phyloP scores from a whole-genome alignment of 37 sponge, comb jelly and placozoan genomes.

The Mnemiopsis leidyi region DNA sequence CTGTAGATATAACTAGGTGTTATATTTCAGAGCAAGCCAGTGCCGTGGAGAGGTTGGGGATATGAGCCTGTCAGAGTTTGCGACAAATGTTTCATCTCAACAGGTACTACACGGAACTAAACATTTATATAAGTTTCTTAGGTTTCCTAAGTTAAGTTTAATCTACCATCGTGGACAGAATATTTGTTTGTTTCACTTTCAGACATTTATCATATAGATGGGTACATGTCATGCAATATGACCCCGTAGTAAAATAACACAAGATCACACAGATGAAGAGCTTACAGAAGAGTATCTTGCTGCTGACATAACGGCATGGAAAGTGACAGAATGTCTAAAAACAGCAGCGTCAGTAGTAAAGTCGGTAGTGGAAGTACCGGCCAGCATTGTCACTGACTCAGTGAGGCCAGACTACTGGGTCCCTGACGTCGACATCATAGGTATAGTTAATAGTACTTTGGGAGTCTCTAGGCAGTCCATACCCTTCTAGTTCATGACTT shows the following conservation, averaged over 20 bases:
- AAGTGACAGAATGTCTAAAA: slow-evolving; percentile 52
- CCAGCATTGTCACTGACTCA: slow-evolving; percentile 73
- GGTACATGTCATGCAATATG: no score
- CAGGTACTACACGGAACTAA: no score
- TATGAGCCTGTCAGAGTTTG: slow-evolving; percentile 82
- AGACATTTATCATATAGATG: no score
- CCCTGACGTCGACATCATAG: slow-evolving; percentile 74
- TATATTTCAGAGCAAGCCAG: slow-evolving; percentile 71
- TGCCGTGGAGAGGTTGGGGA: slow-evolving; percentile 95
- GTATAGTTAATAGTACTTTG: no score
- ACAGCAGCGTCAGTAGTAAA: slow-evolving; percentile 46
- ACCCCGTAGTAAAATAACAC: no score
- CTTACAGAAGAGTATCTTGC: slow-evolving; percentile 13
- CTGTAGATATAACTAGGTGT: no score
- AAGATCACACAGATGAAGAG: slow-evolving; percentile 20
- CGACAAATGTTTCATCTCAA: slow-evolving; percentile 71
- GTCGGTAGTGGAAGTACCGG: slow-evolving; percentile 51
- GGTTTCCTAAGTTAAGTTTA: no score
- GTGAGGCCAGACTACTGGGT: slow-evolving; percentile 90
- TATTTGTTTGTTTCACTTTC: no score
- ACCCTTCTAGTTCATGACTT: no score
- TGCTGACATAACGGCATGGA: slow-evolving; percentile 36
- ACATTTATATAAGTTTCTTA: no score
- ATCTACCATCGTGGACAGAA: no score
- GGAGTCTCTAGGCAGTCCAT: no score